A percentile compares a stretch with the other conserved stretches of the same genome.
Conservation (phyloP, 2,113 vertebrate species). For the Cynocephalus volans region DNA sequence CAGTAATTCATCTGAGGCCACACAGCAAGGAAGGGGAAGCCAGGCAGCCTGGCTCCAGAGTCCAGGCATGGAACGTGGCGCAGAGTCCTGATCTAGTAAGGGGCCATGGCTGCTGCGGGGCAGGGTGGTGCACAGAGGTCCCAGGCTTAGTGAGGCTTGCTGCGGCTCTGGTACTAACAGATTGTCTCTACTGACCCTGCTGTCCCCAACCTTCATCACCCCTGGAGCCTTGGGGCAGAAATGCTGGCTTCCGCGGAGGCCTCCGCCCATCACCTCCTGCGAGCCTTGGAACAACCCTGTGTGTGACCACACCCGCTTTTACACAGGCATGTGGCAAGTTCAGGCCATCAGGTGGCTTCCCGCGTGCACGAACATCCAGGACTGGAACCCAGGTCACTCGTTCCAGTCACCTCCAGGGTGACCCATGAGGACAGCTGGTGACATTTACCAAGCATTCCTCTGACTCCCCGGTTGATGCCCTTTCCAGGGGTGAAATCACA, state of each 20-base stretch:
- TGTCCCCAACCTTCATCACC: rapidly evolving
- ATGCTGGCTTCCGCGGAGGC: not conserved
- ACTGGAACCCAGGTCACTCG: not conserved
- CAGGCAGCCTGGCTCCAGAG: not conserved
- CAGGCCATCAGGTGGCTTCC: not conserved
- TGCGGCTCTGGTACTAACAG: rapidly evolving
- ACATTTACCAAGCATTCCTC: rapidly evolving
- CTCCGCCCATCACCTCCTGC: rapidly evolving
- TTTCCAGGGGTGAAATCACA: rapidly evolving
- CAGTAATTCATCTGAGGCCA: not conserved
- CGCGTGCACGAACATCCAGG: rapidly evolving
- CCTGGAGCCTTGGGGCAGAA: not conserved
- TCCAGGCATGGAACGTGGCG: rapidly evolving
- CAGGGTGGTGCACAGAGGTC: rapidly evolving
- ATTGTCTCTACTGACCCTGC: not conserved
- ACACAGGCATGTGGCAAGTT: rapidly evolving
- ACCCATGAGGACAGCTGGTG: rapidly evolving
- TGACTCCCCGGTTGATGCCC: rapidly evolving
- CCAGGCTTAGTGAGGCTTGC: not conserved
- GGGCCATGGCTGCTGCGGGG: too few relatives aligned
- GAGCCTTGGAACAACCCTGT: rapidly evolving
- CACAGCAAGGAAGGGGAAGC: not conserved
- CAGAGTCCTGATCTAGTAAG: not conserved
- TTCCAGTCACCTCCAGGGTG: not conserved
- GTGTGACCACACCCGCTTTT: rapidly evolving